A percentile compares a stretch with the other conserved stretches of the same genome.
These are phyloP conservation scores for Drosophila neoperkinsi DNA, from an alignment of 2,888 invertebrate genomes.

Conservation along the genomic window DNA sequence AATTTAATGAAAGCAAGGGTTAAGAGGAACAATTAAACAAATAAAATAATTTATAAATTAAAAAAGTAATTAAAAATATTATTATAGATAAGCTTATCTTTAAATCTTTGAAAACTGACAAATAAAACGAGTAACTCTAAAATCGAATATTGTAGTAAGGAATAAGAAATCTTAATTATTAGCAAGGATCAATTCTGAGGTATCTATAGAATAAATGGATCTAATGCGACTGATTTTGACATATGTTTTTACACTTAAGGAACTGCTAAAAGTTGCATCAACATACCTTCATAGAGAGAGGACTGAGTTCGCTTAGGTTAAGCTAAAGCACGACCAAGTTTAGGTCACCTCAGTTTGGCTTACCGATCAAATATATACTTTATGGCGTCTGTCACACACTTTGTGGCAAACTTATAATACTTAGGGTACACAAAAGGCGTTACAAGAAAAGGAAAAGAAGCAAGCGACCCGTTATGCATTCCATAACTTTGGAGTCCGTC, in stretches of 20 bases:
- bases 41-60: not conserved
- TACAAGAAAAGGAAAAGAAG: not conserved
- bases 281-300: not conserved
- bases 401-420: conserved; percentile 16
- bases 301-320: not conserved
- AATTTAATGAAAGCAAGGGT: not conserved
- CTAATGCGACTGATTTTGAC: not conserved
- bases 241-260: not conserved
- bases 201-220: no score
- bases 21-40: no score
- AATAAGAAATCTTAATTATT: rapidly evolving
- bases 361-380: not conserved
- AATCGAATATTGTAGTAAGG: no score
- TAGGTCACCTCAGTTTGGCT: not conserved
- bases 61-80: not conserved
- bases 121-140: no score
- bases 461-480: conserved; percentile 73
- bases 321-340: not conserved
- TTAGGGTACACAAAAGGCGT: not conserved
- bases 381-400: not conserved
- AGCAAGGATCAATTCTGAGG: not conserved
- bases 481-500: conserved; percentile 74
- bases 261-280: not conserved
- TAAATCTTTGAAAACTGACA: no score
- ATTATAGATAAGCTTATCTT: not conserved